Conservation (phyloP, 1,140 invertebrate genomes). For the Drosophila seguyi region DNA sequence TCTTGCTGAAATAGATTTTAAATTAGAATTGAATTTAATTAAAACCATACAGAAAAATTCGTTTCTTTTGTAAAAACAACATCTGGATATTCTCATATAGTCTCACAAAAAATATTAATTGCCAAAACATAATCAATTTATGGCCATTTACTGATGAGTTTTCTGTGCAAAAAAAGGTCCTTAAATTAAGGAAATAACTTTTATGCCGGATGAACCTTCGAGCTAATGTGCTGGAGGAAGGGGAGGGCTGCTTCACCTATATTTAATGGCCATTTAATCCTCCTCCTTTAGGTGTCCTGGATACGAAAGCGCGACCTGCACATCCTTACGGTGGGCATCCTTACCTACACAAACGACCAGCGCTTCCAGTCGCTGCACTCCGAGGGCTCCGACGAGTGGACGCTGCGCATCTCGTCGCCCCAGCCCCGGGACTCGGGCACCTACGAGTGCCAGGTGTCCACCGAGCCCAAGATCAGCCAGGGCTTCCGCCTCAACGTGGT, state of each 20-base stretch:
- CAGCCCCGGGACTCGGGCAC: constrained; percentile 91
- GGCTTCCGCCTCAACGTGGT: constrained; percentile 93
- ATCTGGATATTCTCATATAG: no score
- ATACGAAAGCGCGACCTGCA: constrained; percentile 91
- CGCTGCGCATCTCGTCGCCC: constrained; percentile 92
- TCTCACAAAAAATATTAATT: not conserved
- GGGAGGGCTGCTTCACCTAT: not conserved
- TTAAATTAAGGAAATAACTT: constrained; percentile 9
- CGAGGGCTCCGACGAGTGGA: constrained; percentile 95
- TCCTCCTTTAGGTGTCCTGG: constrained; percentile 89
- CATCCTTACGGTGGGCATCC: constrained; percentile 90
- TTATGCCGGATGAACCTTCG: not conserved
- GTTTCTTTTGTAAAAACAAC: no score
- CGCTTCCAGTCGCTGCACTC: constrained; percentile 92
- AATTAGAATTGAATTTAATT: not conserved
- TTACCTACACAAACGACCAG: constrained; percentile 92
- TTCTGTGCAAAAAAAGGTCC: not conserved
- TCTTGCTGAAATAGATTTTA: not conserved
- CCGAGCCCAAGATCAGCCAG: constrained; percentile 93
- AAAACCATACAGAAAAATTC: not conserved
- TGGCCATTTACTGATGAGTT: not conserved
- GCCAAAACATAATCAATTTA: not conserved
- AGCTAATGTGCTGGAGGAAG: not conserved
- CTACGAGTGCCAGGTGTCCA: constrained; percentile 95
- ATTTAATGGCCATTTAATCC: constrained; percentile 8